A percentile compares a stretch with the other conserved stretches of the same genome.
These are phyloP conservation scores for Drosophila quasianomalipes DNA, from an alignment of 2,888 invertebrate genomes.

Conservation along the genomic window DNA sequence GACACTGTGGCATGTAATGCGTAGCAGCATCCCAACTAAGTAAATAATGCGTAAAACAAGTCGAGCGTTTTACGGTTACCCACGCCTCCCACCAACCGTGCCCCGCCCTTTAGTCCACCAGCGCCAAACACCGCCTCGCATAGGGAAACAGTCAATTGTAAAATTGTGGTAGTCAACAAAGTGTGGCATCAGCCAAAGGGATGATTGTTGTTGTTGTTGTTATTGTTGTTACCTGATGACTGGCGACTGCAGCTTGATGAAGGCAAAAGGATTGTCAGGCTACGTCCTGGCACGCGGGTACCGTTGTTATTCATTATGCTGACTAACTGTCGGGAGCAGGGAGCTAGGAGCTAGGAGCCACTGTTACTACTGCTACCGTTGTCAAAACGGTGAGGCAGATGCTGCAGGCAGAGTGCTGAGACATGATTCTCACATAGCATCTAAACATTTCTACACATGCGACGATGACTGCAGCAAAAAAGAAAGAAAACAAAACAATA, in stretches of 20 bases:
- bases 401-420: constrained; percentile 19
- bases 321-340: constrained; percentile 43
- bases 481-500: background rate
- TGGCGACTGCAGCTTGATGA: constrained; percentile 62
- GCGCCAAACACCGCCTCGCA: background rate
- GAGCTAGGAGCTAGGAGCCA: background rate
- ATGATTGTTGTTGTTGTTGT: background rate
- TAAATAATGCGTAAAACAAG: constrained; percentile 81
- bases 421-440: constrained; percentile 13
- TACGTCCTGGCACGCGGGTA: constrained; percentile 37
- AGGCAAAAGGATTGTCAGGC: constrained; percentile 62
- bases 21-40: constrained; percentile 65
- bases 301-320: constrained; percentile 66
- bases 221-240: constrained; percentile 33
- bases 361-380: constrained; percentile 26
- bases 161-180: constrained; percentile 74
- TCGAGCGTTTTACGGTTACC: constrained; percentile 72
- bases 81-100: constrained; percentile 1
- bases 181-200: constrained; percentile 29
- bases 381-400: constrained; percentile 19
- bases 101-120: background rate
- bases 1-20: constrained; percentile 32
- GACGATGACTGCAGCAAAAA: constrained; percentile 43
- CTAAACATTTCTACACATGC: constrained; percentile 62
- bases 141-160: constrained; percentile 74